Evolutionary conservation across 2,888 invertebrate species (phyloP).

Genomic region (Lissonota sp.): DNA sequence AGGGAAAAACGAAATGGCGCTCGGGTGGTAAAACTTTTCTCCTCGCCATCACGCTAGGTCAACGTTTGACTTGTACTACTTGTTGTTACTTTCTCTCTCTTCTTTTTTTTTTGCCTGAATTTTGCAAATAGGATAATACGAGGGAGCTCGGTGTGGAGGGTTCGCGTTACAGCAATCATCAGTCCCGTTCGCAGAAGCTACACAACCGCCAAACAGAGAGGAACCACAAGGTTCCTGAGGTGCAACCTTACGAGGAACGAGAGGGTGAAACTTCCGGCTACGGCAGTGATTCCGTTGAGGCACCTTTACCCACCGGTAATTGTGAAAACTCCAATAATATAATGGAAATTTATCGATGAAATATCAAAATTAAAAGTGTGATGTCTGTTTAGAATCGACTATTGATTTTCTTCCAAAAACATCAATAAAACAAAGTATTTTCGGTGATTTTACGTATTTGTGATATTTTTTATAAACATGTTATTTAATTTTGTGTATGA

Average conservation of each 20-base stretch:
- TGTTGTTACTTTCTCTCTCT: slow-evolving; percentile 23
- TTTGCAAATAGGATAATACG: slow-evolving; percentile 61
- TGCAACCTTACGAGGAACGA: slow-evolving; percentile 75
- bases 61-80: slow-evolving; percentile 59
- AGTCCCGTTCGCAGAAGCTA: slow-evolving; percentile 76
- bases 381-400: no score
- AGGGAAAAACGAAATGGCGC: slow-evolving; percentile 8
- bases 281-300: slow-evolving; percentile 89
- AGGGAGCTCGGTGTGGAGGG: slow-evolving; percentile 73
- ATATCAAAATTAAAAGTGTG: no score
- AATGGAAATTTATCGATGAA: no score
- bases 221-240: slow-evolving; percentile 60
- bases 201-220: slow-evolving; percentile 74
- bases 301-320: slow-evolving; percentile 66
- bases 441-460: no score
- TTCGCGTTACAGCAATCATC: slow-evolving; percentile 76
- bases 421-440: no score
- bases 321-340: slow-evolving; percentile 84
- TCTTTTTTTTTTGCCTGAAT: slow-evolving; percentile 5
- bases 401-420: no score
- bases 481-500: no score
- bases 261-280: slow-evolving; percentile 91
- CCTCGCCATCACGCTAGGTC: slow-evolving; percentile 49
- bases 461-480: no score
- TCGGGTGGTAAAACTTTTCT: background rate